Conservation (phyloP, 2,888 invertebrate genomes). For the Galerucella calmariensis region DNA sequence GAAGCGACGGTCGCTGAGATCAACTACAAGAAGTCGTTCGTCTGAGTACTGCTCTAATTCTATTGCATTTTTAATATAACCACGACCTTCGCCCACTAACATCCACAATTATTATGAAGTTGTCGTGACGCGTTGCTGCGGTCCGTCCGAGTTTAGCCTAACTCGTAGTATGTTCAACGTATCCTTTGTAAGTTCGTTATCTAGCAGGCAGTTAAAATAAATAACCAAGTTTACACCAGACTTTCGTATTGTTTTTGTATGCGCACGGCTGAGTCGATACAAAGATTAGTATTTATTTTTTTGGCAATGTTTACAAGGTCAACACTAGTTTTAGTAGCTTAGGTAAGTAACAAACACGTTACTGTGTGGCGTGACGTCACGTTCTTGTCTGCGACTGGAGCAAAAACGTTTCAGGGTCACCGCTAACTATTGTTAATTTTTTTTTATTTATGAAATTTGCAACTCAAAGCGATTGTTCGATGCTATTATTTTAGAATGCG, state of each 20-base stretch:
- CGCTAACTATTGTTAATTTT: conserved; percentile 21
- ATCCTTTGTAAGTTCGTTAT: background rate
- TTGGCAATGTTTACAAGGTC: conserved; percentile 39
- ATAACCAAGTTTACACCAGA: background rate
- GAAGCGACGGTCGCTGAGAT: no score
- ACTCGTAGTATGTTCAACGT: no score
- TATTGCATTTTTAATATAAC: no score
- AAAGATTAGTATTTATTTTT: conserved; percentile 20
- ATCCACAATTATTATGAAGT: no score
- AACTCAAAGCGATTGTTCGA: conserved; percentile 12
- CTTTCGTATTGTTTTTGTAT: background rate
- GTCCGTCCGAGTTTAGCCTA: no score
- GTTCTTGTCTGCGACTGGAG: conserved; percentile 32
- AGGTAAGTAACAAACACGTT: conserved; percentile 42
- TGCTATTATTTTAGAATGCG: conserved; percentile 1
- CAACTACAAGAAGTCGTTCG: no score
- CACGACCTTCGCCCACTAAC: no score
- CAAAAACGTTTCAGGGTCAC: conserved; percentile 23
- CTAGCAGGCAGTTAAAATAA: background rate
- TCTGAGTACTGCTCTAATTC: no score
- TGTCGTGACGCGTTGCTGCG: no score
- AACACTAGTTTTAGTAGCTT: conserved; percentile 42
- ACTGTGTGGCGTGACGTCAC: conserved; percentile 18
- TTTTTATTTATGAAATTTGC: conserved; percentile 19
- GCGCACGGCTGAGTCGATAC: background rate